A percentile compares a stretch with the other conserved stretches of the same genome.
These are phyloP conservation scores for Colaptes auratus DNA, from an alignment of 2,113 vertebrate species.

Conservation along the genomic window DNA sequence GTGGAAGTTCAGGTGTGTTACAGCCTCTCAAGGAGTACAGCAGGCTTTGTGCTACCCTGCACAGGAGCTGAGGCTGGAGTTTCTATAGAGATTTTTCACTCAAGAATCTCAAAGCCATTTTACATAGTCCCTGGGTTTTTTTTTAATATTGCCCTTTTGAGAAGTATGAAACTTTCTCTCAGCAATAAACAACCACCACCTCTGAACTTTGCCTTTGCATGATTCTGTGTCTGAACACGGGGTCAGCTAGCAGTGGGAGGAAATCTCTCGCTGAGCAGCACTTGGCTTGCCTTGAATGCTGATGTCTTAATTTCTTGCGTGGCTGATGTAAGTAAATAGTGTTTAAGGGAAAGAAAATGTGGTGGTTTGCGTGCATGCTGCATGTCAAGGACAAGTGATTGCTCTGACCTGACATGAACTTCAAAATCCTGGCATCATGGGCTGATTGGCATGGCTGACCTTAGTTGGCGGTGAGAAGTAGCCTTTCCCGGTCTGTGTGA, in stretches of 20 bases:
- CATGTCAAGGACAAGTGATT: neutral
- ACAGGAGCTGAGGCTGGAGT: neutral
- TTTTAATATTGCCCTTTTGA: neutral
- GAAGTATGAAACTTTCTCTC: neutral
- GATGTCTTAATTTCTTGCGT: neutral
- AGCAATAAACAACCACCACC: neutral
- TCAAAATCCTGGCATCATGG: neutral
- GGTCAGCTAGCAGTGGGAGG: neutral
- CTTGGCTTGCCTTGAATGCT: neutral
- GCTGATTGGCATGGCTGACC: neutral
- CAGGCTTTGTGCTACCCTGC: rapidly evolving
- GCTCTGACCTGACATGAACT: neutral
- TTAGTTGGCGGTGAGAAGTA: neutral
- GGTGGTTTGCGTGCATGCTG: neutral
- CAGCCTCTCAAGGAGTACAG: neutral
- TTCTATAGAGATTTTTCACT: neutral
- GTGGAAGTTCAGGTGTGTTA: neutral
- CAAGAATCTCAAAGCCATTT: neutral
- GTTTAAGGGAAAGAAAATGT: neutral
- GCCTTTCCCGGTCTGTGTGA: neutral
- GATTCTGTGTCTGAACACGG: neutral
- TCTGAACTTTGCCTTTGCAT: neutral
- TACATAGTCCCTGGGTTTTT: neutral
- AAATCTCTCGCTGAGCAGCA: neutral
- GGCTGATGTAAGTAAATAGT: neutral